Conservation (phyloP, 2,113 vertebrate genomes). For the Rousettus leschenaultii region DNA sequence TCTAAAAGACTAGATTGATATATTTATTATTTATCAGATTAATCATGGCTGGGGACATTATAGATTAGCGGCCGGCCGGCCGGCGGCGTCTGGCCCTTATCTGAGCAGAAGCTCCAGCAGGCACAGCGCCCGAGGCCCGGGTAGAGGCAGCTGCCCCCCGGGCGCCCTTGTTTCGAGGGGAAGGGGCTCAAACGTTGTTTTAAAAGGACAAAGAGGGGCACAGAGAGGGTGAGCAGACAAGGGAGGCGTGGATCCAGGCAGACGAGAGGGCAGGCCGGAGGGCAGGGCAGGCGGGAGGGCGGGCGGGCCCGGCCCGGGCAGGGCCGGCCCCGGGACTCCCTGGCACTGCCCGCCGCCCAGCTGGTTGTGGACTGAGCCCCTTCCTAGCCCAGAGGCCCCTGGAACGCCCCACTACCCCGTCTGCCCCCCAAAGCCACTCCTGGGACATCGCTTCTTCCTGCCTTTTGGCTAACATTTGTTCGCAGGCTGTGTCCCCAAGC, state of each 20-base stretch:
- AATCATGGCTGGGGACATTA: conserved; percentile 96
- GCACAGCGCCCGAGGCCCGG: conserved; percentile 63
- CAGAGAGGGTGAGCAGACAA: too few relatives aligned
- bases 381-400: too few relatives aligned
- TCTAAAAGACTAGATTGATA: conserved; percentile 99
- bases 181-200: not conserved
- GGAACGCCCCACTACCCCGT: not conserved
- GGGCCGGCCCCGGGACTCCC: too few relatives aligned
- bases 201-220: too few relatives aligned
- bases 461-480: not conserved
- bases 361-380: too few relatives aligned
- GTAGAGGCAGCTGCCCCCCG: conserved; percentile 46
- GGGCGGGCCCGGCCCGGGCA: too few relatives aligned
- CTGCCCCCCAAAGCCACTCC: not conserved
- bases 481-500: not conserved
- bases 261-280: too few relatives aligned
- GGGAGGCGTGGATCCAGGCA: too few relatives aligned
- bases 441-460: conserved; percentile 12
- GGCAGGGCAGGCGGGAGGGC: too few relatives aligned
- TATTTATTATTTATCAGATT: conserved; percentile 99
- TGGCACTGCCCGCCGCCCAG: too few relatives aligned
- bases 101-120: conserved; percentile 67
- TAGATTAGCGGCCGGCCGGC: conserved; percentile 89
- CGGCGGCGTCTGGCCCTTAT: conserved; percentile 75
- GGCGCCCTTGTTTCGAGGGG: conserved; percentile 70